Conservation (phyloP, 2,888 invertebrate species). For the Amphipyra tragopoginis region DNA sequence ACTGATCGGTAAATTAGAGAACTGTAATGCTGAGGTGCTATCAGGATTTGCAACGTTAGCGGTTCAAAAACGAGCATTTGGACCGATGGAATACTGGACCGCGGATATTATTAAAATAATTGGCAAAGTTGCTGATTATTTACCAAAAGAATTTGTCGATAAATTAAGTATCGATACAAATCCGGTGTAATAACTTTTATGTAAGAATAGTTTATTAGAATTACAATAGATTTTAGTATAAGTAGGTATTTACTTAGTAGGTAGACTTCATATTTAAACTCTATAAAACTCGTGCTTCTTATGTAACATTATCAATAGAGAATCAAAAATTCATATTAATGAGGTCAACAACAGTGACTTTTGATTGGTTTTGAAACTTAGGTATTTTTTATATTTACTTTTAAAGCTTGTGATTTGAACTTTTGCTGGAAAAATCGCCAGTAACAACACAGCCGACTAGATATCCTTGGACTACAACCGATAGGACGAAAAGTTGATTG, state of each 20-base stretch:
- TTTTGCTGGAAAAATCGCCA: constrained; percentile 13
- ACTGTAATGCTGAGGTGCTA: constrained; percentile 82
- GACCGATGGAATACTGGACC: constrained; percentile 79
- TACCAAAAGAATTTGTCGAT: constrained; percentile 55
- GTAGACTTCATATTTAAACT: too few relatives aligned
- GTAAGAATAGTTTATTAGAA: too few relatives aligned
- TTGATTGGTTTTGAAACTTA: constrained; percentile 5
- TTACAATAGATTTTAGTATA: too few relatives aligned
- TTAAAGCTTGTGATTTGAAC: constrained; percentile 30
- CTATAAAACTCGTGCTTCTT: too few relatives aligned
- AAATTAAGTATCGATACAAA: constrained; percentile 16
- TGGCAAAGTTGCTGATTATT: constrained; percentile 81
- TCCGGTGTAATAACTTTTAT: not conserved
- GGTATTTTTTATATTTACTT: constrained; percentile 17
- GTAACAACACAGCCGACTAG: constrained; percentile 32
- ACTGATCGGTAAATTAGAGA: constrained; percentile 81
- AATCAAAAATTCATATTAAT: not conserved
- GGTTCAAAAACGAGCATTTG: constrained; percentile 81
- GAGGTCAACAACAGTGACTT: constrained; percentile 11
- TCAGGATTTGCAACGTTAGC: constrained; percentile 85
- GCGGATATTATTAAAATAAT: constrained; percentile 72
- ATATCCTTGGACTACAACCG: constrained; percentile 56
- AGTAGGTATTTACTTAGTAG: too few relatives aligned
- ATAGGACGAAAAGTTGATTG: constrained; percentile 25
- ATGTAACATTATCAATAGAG: not conserved